phyloP scores from a whole-genome alignment of 2,888 invertebrate genomes.

The Drosophila merina region DNA sequence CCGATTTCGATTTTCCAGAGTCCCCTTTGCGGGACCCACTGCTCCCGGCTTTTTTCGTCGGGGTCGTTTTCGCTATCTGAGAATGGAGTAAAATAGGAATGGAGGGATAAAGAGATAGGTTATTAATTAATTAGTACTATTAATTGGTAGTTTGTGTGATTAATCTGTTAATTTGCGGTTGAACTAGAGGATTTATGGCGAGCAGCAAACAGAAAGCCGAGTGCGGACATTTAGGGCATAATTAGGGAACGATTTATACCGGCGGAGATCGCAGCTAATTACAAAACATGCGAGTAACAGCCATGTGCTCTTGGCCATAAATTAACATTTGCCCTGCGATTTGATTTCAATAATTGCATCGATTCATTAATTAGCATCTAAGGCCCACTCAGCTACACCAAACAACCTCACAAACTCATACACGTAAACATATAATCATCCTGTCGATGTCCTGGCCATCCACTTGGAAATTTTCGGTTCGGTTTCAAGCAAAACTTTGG shows the following conservation, averaged over 20 bases:
- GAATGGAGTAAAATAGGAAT: constrained; percentile 15
- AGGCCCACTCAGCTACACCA: constrained; percentile 34
- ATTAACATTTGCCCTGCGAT: constrained; percentile 64
- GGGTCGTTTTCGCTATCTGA: constrained; percentile 53
- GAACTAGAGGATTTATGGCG: constrained; percentile 59
- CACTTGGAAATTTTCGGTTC: constrained; percentile 45
- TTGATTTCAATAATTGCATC: constrained; percentile 74
- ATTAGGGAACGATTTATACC: constrained; percentile 64
- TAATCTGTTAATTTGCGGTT: constrained; percentile 73
- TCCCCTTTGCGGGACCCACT: constrained; percentile 62
- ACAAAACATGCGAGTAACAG: constrained; percentile 66
- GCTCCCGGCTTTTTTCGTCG: constrained; percentile 62
- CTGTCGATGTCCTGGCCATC: constrained; percentile 35
- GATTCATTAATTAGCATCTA: constrained; percentile 74
- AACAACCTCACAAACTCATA: constrained; percentile 20
- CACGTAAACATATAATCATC: constrained; percentile 16
- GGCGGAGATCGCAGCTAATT: constrained; percentile 55
- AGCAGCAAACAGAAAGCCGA: constrained; percentile 32
- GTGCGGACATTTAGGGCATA: constrained; percentile 49
- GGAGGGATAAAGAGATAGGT: constrained; percentile 36
- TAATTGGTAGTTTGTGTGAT: constrained; percentile 62
- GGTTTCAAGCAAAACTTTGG: constrained; percentile 40
- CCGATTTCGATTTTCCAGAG: constrained; percentile 85
- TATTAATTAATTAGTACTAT: constrained; percentile 76
- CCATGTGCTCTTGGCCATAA: constrained; percentile 49